Evolutionary conservation across 2,113 vertebrate genomes (phyloP).

Genomic region (Alligator mississippiensis): DNA sequence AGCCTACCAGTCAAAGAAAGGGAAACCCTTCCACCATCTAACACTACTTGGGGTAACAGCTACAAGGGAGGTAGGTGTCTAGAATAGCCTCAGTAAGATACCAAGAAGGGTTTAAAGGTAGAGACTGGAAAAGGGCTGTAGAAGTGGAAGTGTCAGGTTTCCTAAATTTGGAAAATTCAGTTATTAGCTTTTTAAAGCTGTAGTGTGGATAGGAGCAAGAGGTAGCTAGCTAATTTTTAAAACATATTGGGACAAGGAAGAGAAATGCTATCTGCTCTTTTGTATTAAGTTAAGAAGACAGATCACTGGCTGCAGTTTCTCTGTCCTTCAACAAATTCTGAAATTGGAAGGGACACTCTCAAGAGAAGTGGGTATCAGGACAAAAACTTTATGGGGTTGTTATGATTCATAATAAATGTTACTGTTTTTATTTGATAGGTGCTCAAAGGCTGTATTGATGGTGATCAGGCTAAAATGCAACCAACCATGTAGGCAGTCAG

Average conservation of each 20-base stretch:
- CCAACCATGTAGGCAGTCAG: not conserved
- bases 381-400: not conserved
- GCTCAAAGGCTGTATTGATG: not conserved
- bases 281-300: not conserved
- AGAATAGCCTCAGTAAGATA: not conserved
- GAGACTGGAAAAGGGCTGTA: not conserved
- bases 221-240: not conserved
- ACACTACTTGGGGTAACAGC: not conserved
- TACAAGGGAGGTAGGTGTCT: not conserved
- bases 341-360: not conserved
- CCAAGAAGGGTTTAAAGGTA: not conserved
- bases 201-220: not conserved
- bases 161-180: not conserved
- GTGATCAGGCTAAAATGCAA: not conserved
- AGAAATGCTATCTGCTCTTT: not conserved
- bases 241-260: not conserved
- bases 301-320: constrained; percentile 13
- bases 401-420: not conserved
- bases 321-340: not conserved
- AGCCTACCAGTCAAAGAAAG: too few species aligned
- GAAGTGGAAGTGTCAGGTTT: not conserved
- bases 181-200: not conserved
- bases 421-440: constrained; percentile 30
- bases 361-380: not conserved
- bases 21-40: too few species aligned